Evolutionary conservation across 2,888 invertebrate genomes (phyloP).

Genomic region (Stratiomys singularior): DNA sequence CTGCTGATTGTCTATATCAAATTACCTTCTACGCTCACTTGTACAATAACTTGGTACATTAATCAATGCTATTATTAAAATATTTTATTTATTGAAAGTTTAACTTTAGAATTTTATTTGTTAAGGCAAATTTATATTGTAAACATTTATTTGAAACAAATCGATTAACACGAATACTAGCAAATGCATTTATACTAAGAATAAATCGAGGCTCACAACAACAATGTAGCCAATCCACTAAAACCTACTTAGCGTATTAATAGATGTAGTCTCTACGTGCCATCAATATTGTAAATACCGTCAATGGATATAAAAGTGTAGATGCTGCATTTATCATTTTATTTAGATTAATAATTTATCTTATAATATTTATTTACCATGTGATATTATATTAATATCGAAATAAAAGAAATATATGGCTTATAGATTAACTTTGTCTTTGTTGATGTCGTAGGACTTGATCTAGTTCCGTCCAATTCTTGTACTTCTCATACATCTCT

Average conservation of each 20-base stretch:
- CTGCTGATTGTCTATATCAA: no score
- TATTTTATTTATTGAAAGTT: constrained; percentile 37
- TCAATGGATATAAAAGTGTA: constrained; percentile 45
- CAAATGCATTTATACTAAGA: background rate
- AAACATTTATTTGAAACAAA: no score
- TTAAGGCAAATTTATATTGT: background rate
- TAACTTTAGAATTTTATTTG: background rate
- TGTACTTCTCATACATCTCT: no score
- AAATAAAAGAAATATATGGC: constrained; percentile 8
- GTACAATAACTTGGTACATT: no score
- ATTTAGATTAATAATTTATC: constrained; percentile 17
- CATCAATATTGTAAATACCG: constrained; percentile 40
- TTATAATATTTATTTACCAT: constrained; percentile 50
- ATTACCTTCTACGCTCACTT: no score
- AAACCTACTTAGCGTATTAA: constrained; percentile 39
- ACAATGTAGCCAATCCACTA: background rate
- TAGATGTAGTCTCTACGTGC: constrained; percentile 46
- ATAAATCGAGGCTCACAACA: background rate
- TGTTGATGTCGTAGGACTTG: background rate
- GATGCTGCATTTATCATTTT: constrained; percentile 41
- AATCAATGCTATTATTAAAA: background rate
- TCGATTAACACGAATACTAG: background rate
- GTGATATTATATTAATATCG: constrained; percentile 53
- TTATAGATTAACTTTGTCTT: background rate
- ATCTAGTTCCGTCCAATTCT: no score